Evolutionary conservation across 2,113 vertebrate species (phyloP).

Genomic region (Greenwoodochromis staneri): DNA sequence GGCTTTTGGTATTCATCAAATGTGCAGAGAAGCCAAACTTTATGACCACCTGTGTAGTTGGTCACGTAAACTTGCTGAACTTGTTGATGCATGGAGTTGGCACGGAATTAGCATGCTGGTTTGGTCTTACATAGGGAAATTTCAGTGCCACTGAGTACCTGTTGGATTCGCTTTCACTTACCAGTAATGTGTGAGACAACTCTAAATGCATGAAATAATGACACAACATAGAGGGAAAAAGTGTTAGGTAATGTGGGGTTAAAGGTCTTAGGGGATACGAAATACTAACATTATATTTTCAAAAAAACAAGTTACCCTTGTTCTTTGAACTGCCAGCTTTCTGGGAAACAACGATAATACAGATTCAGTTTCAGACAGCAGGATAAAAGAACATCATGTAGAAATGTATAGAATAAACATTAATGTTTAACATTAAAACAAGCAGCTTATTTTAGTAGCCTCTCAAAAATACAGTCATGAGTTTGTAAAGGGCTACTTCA

Average conservation of each 20-base stretch:
- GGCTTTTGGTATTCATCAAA: neutral
- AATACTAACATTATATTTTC: neutral
- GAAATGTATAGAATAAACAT: neutral
- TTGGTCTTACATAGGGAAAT: neutral
- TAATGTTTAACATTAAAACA: neutral
- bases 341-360: neutral
- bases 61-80: neutral
- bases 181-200: neutral
- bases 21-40: neutral
- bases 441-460: neutral
- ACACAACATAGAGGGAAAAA: neutral
- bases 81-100: neutral
- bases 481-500: neutral
- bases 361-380: neutral
- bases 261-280: neutral
- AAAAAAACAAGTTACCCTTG: neutral
- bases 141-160: neutral
- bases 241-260: neutral
- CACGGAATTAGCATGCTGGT: neutral
- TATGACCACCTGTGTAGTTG: neutral
- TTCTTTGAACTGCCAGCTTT: neutral
- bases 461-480: neutral
- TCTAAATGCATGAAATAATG: neutral
- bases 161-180: neutral
- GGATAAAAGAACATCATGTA: neutral